Conservation (phyloP, 2,113 vertebrate genomes). For the Cranoglanis bouderius region DNA sequence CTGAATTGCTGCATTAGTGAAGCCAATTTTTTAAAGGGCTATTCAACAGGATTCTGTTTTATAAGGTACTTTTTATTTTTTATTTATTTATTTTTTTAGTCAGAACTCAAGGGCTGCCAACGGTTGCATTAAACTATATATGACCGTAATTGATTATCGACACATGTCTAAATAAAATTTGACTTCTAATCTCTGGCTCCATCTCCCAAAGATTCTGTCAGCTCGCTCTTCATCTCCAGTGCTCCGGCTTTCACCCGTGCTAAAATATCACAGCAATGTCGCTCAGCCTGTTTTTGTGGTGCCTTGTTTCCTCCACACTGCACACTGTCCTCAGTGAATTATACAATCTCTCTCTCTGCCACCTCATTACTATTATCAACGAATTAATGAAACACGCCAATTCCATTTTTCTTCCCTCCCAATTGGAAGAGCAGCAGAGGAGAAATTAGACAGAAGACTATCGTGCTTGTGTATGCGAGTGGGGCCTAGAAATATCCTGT, state of each 20-base stretch:
- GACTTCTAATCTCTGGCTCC: constrained; percentile 55
- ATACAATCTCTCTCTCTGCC: neutral
- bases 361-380: too few species aligned
- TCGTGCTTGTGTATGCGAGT: constrained; percentile 26
- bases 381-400: neutral
- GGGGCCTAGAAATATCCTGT: constrained; percentile 40
- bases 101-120: neutral
- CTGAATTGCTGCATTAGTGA: neutral
- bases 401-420: neutral
- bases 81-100: neutral
- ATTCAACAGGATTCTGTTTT: neutral
- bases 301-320: neutral
- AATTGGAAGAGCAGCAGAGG: neutral
- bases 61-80: neutral
- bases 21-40: neutral
- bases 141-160: neutral
- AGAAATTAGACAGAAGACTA: constrained; percentile 15
- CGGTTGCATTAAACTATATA: neutral
- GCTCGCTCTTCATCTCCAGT: constrained; percentile 44
- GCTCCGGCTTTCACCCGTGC: constrained; percentile 46
- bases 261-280: constrained; percentile 61
- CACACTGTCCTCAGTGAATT: neutral
- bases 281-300: constrained; percentile 49
- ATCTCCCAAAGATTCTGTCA: constrained; percentile 59
- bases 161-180: neutral